These are phyloP conservation scores for Vidua macroura DNA, from an alignment of 2,113 vertebrate species.

Conservation along the genomic window DNA sequence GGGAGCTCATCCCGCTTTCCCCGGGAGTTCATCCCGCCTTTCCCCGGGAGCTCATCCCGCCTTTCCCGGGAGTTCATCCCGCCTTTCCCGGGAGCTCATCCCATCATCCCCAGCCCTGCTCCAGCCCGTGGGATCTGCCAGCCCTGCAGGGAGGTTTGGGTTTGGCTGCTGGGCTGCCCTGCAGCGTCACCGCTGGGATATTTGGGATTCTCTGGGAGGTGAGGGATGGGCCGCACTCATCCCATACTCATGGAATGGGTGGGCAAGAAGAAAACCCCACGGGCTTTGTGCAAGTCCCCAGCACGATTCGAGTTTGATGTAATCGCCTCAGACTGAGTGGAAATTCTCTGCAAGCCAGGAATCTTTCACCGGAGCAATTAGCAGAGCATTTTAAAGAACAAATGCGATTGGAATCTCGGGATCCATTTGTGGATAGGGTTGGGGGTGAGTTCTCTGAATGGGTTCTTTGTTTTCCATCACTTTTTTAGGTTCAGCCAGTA, in stretches of 20 bases:
- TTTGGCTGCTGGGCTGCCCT: neutral
- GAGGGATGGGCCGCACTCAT: neutral
- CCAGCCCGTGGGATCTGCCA: neutral
- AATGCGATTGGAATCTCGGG: neutral
- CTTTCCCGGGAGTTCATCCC: rapidly evolving
- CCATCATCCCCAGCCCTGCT: neutral
- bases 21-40: rapidly evolving
- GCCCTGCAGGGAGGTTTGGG: neutral
- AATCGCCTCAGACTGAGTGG: neutral
- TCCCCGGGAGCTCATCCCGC: neutral
- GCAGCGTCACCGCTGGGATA: neutral
- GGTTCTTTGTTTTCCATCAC: conserved; percentile 2
- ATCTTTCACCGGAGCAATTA: conserved; percentile 55
- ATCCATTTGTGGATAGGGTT: neutral
- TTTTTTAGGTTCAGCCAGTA: neutral
- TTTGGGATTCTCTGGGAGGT: neutral
- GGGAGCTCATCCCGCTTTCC: neutral
- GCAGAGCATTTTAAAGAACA: conserved; percentile 20
- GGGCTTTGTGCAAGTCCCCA: neutral
- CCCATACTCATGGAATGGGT: neutral
- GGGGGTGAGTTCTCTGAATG: conserved; percentile 1
- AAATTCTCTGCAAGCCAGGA: conserved; percentile 4
- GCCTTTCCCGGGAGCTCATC: rapidly evolving
- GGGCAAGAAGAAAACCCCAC: neutral
- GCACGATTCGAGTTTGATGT: neutral